Base-by-base conservation (phyloP, 2,888 invertebrate genomes). In the Hylaea fasciaria region DNA sequence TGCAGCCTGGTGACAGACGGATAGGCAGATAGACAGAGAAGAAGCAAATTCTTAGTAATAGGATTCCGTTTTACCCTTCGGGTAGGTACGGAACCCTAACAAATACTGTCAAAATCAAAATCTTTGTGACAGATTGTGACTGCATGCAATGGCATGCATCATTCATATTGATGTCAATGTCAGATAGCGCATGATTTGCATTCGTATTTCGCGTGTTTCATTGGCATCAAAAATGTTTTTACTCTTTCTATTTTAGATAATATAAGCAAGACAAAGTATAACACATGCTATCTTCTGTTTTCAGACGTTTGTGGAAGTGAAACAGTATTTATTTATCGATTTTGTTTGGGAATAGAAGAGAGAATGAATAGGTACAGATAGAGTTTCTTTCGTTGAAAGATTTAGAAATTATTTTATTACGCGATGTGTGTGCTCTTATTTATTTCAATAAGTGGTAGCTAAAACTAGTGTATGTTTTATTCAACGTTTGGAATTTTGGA, bases 311-410 rank as follows among this genome's bases (percentile, higher is more conserved):
- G 7, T 7, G 7, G 32, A 32, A 7, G 32, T 32, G 9, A 29
- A 29, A 46, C 46, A 46, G 29, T 47, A 22, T 22, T 45, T 17
- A 32, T 32, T n/a, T 29, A 47, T 47, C 35, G 47, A 43, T 56
- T 51, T 13, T 40, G 29, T 22, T 22, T 22, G 22, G 51, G 46
- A 39, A 41, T 46, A 29, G 52, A 35, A 35, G 10, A 1, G 10
- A 37, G n/a, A n/a, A n/a, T n/a, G n/a, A n/a, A n/a, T n/a, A n/a
- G n/a, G n/a, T n/a, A n/a, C n/a, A 9, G 12, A 16, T 1, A 17
- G 29, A 29, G 57, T 57, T 51, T 47, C 57, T 35, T 35, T 22
- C 29, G 3, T n/a, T 37, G 32, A 40, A 40, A 17, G n/a, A 40
- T 43, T 29, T 43, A 32, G 17, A 48, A 32, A 43, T 47, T 16